Evolutionary conservation across 2,888 invertebrate genomes (phyloP).

Genomic region (Hololepta plana): DNA sequence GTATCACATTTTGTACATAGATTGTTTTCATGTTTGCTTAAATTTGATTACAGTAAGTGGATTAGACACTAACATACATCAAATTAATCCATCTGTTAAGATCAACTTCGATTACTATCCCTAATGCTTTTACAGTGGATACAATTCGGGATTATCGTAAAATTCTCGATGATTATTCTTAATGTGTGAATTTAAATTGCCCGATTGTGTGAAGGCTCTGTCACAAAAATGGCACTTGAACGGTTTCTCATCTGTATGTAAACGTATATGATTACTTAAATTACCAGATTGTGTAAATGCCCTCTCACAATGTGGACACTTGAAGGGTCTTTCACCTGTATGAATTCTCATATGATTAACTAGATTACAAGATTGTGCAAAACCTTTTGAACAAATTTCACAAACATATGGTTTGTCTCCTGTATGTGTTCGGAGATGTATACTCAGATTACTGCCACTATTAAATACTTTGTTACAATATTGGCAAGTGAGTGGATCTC

Average conservation of each 20-base stretch:
- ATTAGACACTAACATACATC: too few species aligned
- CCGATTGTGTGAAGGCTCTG: constrained; percentile 26
- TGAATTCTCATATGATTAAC: constrained; percentile 26
- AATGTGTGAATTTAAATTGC: constrained; percentile 25
- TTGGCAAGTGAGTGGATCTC: constrained; percentile 17
- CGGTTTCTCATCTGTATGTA: constrained; percentile 26
- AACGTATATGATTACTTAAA: constrained; percentile 24
- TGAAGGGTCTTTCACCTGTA: constrained; percentile 25
- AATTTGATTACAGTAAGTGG: too few species aligned
- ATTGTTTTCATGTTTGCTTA: too few species aligned
- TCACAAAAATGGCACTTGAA: constrained; percentile 27
- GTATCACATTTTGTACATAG: too few species aligned
- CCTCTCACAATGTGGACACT: constrained; percentile 26
- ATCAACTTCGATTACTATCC: too few species aligned
- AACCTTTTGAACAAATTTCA: constrained; percentile 23
- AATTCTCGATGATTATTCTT: constrained; percentile 26
- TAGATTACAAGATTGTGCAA: constrained; percentile 25
- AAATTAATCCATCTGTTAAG: too few species aligned
- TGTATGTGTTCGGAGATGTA: constrained; percentile 25
- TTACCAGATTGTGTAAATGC: constrained; percentile 28
- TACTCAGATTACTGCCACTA: constrained; percentile 22
- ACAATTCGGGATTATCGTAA: too few species aligned
- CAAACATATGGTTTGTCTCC: constrained; percentile 15
- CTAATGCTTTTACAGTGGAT: too few species aligned
- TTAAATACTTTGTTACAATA: constrained; percentile 21